Conservation (phyloP, 2,113 vertebrate species). For the Rostratula benghalensis region DNA sequence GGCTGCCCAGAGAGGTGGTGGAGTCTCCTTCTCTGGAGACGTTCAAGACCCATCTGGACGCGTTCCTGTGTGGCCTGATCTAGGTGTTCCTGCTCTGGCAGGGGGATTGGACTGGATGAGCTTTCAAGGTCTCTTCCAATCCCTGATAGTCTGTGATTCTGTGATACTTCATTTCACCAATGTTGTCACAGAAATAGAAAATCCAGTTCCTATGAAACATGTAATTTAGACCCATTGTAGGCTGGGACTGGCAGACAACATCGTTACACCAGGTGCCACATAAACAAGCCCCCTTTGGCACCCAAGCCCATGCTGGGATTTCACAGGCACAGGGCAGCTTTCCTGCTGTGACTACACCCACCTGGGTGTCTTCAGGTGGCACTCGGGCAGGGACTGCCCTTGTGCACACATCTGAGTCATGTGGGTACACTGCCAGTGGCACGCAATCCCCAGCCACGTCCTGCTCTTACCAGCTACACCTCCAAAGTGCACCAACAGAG, state of each 20-base stretch:
- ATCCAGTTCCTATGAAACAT: background rate
- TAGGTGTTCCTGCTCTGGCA: too few relatives aligned
- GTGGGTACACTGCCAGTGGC: accelerated
- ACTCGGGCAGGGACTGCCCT: background rate
- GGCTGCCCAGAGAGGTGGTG: too few relatives aligned
- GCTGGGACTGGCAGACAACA: background rate
- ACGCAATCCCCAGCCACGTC: accelerated
- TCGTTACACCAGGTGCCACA: background rate
- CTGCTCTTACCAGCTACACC: background rate
- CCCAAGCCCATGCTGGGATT: background rate
- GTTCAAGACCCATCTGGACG: too few relatives aligned
- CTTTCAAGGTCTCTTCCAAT: too few relatives aligned
- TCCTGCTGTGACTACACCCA: background rate
- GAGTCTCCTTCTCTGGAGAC: too few relatives aligned
- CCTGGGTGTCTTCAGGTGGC: background rate
- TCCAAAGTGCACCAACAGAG: background rate
- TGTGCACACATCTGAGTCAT: background rate
- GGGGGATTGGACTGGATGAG: too few relatives aligned
- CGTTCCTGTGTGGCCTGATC: too few relatives aligned
- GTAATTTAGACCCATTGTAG: accelerated
- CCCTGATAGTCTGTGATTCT: too few relatives aligned
- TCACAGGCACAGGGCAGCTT: background rate
- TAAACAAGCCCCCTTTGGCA: background rate
- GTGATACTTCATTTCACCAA: background rate
- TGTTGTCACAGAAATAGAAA: background rate